A percentile compares a stretch with the other conserved stretches of the same genome.
phyloP scores from a whole-genome alignment of 37 sponge, comb jelly and placozoan genomes.

The Geodia barretti region DNA sequence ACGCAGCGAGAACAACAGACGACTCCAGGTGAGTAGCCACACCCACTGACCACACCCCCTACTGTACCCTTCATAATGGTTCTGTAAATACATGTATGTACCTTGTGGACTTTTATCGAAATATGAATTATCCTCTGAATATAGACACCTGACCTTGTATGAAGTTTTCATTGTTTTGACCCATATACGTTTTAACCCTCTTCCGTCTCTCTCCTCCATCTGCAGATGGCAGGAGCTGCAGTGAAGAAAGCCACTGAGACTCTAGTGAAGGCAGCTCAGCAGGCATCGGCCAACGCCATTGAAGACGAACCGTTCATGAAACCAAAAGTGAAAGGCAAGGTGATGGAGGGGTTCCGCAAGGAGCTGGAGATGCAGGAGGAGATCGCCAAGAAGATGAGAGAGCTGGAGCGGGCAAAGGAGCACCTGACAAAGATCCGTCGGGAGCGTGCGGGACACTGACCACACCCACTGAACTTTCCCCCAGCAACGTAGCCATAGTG shows the following conservation, averaged over 20 bases:
- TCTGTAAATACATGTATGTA: too few species aligned
- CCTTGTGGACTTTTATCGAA: too few species aligned
- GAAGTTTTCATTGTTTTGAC: too few species aligned
- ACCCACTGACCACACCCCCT: too few species aligned
- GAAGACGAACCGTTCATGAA: conserved; percentile 4
- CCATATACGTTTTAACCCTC: too few species aligned
- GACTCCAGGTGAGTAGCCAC: conserved; percentile 88
- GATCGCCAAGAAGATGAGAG: conserved; percentile 81
- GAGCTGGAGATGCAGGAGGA: conserved; percentile 89
- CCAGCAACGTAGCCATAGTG: too few species aligned
- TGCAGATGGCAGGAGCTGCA: conserved; percentile 75
- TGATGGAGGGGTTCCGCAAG: conserved; percentile 45
- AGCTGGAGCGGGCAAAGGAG: conserved; percentile 81
- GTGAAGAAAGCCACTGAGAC: conserved; percentile 94
- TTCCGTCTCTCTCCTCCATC: not conserved
- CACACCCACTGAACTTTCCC: not conserved
- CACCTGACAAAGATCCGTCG: conserved; percentile 73
- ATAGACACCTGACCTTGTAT: not conserved
- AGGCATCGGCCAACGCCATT: conserved; percentile 36
- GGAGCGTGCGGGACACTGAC: too few species aligned
- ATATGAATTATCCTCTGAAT: too few species aligned
- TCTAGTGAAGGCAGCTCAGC: conserved; percentile 86
- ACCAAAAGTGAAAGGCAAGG: conserved; percentile 16
- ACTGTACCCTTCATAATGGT: too few species aligned
- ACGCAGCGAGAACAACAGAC: conserved; percentile 73